Evolutionary conservation across 2,888 invertebrate species (phyloP).

Genomic region (Polydesmus complanatus): DNA sequence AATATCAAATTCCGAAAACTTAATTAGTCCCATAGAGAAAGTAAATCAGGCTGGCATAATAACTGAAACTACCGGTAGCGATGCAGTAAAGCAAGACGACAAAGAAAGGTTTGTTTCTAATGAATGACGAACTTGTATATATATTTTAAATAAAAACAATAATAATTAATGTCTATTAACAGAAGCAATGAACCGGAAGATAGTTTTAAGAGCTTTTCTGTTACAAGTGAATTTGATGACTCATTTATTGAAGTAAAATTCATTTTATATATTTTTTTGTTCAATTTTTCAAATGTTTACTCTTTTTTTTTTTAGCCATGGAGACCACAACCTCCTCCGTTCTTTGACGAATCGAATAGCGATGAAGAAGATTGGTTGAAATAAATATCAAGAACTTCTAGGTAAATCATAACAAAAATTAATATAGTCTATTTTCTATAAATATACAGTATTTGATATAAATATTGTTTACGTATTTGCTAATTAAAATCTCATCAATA

Average conservation of each 20-base stretch:
- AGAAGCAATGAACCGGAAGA: too few species aligned
- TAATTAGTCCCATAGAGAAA: too few species aligned
- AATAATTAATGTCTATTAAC: too few species aligned
- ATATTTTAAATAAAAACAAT: too few species aligned
- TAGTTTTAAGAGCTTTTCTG: neutral
- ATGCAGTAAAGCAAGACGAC: too few species aligned
- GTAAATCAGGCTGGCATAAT: too few species aligned
- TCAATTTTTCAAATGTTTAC: neutral
- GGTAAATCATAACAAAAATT: neutral
- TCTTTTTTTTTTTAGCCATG: neutral
- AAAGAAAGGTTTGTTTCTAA: neutral
- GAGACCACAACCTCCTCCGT: slow-evolving; percentile 13
- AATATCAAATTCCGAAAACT: neutral
- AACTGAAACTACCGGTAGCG: too few species aligned
- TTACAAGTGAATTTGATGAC: neutral
- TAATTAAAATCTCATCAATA: too few species aligned
- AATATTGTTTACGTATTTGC: too few species aligned
- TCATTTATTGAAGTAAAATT: neutral
- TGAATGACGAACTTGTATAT: neutral
- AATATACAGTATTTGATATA: too few species aligned
- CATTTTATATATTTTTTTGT: neutral
- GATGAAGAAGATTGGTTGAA: slow-evolving; percentile 5
- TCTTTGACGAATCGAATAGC: neutral
- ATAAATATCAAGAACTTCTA: neutral
- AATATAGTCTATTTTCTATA: neutral